These are phyloP conservation scores for Laticauda laticaudata DNA, from an alignment of 2,113 vertebrate species.

Conservation along the genomic window DNA sequence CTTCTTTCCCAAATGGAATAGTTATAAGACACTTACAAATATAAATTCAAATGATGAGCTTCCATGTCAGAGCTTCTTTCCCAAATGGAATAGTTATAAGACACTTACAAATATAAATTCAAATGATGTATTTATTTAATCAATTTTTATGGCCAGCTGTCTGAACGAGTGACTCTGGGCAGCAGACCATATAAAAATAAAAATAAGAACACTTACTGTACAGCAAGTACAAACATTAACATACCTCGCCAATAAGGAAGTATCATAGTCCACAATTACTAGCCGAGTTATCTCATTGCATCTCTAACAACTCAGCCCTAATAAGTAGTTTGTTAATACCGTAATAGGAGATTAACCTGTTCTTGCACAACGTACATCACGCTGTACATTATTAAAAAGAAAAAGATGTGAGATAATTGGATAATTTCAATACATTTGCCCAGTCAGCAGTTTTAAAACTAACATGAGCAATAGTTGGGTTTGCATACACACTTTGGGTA, in stretches of 20 bases:
- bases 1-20: neutral
- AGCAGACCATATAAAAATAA: neutral
- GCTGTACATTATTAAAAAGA: neutral
- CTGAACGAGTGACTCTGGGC: neutral
- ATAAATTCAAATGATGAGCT: neutral
- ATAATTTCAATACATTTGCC: neutral
- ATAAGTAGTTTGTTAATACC: neutral
- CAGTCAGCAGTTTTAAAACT: neutral
- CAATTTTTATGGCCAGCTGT: neutral
- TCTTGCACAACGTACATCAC: neutral
- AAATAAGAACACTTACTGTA: neutral
- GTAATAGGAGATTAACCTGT: neutral
- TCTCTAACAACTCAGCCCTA: neutral
- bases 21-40: neutral
- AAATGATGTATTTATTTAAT: neutral
- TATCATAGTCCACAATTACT: neutral
- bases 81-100: neutral
- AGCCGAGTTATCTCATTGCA: neutral
- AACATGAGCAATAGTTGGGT: neutral
- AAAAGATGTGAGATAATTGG: neutral
- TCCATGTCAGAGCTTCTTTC: neutral
- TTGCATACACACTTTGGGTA: neutral
- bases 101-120: neutral
- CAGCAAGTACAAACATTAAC: neutral
- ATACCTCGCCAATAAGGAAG: neutral